Conservation (phyloP, 1,140 invertebrate genomes). For the Drosophila kepulauana region DNA sequence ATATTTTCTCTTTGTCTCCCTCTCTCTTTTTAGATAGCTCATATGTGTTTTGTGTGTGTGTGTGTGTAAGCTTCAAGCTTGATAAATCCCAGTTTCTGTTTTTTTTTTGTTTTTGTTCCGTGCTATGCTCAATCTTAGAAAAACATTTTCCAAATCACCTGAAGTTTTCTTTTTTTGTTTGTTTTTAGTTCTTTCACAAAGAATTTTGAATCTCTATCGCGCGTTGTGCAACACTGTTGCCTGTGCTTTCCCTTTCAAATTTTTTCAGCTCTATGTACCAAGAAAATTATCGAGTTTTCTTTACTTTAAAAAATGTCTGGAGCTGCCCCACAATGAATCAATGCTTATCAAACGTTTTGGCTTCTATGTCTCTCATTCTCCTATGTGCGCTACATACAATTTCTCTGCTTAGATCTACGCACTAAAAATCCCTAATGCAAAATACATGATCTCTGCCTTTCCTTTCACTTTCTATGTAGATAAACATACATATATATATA, state of each 20-base stretch:
- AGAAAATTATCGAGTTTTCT: slow-evolving; percentile 33
- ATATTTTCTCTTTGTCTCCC: background rate
- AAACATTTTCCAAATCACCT: slow-evolving; percentile 63
- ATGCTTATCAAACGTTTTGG: slow-evolving; percentile 32
- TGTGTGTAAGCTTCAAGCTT: slow-evolving; percentile 74
- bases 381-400: background rate
- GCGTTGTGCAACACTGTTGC: slow-evolving; percentile 53
- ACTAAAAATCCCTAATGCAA: slow-evolving; percentile 37
- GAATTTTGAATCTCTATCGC: slow-evolving; percentile 62
- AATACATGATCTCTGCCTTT: slow-evolving; percentile 21
- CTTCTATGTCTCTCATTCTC: slow-evolving; percentile 10
- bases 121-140: slow-evolving; percentile 53
- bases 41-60: slow-evolving; percentile 38
- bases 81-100: slow-evolving; percentile 79
- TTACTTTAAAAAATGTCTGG: slow-evolving; percentile 30
- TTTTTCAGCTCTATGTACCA: slow-evolving; percentile 1
- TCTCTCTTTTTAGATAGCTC: slow-evolving; percentile 27
- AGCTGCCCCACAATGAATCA: slow-evolving; percentile 1
- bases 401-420: slow-evolving; percentile 14
- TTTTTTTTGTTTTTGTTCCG: slow-evolving; percentile 41
- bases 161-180: slow-evolving; percentile 35
- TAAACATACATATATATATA: slow-evolving; percentile 34
- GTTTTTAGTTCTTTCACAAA: slow-evolving; percentile 68
- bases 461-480: slow-evolving; percentile 14
- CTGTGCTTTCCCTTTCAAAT: background rate